Percentiles rank a stretch among this genome's conserved stretches.
phyloP scores from a whole-genome alignment of 2,797 vertebrate species.

The Pseudomugil gertrudae region DNA sequence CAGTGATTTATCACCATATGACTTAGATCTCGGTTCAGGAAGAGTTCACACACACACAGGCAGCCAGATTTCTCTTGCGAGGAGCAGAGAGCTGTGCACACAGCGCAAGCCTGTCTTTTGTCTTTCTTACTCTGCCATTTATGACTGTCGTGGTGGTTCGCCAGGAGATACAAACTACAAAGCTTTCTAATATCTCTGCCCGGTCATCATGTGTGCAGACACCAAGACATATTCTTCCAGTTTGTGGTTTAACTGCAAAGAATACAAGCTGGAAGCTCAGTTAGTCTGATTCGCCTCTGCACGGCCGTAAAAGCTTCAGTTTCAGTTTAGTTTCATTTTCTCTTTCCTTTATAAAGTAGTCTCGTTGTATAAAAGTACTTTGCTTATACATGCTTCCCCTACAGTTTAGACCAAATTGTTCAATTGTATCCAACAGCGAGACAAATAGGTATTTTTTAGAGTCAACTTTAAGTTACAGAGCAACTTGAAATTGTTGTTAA shows the following conservation, averaged over 20 bases:
- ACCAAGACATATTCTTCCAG: slow-evolving; percentile 59
- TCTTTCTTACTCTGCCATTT: slow-evolving; percentile 66
- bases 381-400: too few relatives aligned
- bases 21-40: slow-evolving; percentile 99
- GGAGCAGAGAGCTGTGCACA: slow-evolving; percentile 64
- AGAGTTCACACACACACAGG: slow-evolving; percentile 92
- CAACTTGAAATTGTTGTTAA: background rate
- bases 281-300: slow-evolving; percentile 40
- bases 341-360: background rate
- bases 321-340: slow-evolving; percentile 6
- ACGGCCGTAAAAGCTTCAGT: slow-evolving; percentile 22
- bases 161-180: slow-evolving; percentile 50
- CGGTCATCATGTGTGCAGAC: slow-evolving; percentile 52
- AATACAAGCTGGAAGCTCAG: slow-evolving; percentile 25
- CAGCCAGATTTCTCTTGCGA: slow-evolving; percentile 75
- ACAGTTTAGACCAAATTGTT: too few relatives aligned
- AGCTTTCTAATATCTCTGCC: slow-evolving; percentile 49
- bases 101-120: slow-evolving; percentile 70
- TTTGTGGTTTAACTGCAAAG: slow-evolving; percentile 38
- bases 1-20: slow-evolving; percentile 99
- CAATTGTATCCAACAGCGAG: too few relatives aligned
- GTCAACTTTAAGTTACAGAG: background rate
- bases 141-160: slow-evolving; percentile 56
- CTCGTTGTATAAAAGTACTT: slow-evolving; percentile 7
- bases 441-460: background rate